Evolutionary conservation across 2,797 vertebrate genomes (phyloP).

Genomic region (Choloepus didactylus): DNA sequence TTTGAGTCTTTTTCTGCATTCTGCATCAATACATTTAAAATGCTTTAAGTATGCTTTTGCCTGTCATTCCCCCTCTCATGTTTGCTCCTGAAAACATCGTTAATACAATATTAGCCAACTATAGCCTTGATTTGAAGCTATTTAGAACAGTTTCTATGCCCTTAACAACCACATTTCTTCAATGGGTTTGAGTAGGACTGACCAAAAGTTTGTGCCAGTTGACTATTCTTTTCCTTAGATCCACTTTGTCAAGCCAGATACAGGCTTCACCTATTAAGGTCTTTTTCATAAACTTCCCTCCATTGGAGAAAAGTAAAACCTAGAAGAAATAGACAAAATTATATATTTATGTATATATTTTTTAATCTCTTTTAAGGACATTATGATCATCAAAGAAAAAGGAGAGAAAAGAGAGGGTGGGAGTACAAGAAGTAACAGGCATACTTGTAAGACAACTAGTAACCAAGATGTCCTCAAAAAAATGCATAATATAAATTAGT

Average conservation of each 20-base stretch:
- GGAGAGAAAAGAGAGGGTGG: background rate
- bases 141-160: constrained; percentile 81
- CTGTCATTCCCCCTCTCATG: constrained; percentile 65
- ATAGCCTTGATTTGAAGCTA: constrained; percentile 77
- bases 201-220: constrained; percentile 99
- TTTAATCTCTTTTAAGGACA: background rate
- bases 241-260: constrained; percentile 99
- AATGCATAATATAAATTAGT: constrained; percentile 1
- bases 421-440: background rate
- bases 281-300: constrained; percentile 99
- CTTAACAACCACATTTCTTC: constrained; percentile 86
- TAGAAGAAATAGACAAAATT: constrained; percentile 80
- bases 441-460: background rate
- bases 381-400: background rate
- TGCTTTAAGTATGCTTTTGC: constrained; percentile 42
- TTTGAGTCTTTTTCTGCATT: constrained; percentile 75
- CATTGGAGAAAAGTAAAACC: constrained; percentile 98
- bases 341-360: background rate
- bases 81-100: constrained; percentile 84
- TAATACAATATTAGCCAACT: constrained; percentile 85
- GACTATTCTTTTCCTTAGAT: constrained; percentile 98
- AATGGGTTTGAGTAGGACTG: constrained; percentile 94
- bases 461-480: background rate
- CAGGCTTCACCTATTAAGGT: constrained; percentile 98
- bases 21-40: constrained; percentile 80